Conservation (phyloP, 2,113 vertebrate genomes). For the Acinonyx jubatus region DNA sequence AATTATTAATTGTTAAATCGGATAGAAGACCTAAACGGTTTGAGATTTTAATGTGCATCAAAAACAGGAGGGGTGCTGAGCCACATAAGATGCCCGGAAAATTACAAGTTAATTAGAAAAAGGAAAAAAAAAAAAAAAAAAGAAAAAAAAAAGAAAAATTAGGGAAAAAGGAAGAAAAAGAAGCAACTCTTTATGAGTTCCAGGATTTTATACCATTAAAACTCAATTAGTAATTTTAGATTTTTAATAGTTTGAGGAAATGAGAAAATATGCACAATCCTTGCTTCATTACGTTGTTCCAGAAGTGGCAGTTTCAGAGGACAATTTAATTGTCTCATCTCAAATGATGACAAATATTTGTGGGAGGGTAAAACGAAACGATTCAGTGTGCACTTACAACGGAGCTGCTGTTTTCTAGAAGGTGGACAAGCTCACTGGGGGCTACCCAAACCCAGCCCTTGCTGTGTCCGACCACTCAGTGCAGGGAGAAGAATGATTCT, state of each 20-base stretch:
- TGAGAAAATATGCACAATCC: constrained; percentile 82
- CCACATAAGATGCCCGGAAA: constrained; percentile 73
- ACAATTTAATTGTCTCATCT: constrained; percentile 73
- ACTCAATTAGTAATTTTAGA: constrained; percentile 83
- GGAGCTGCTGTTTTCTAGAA: background rate
- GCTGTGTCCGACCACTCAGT: background rate
- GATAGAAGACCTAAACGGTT: constrained; percentile 74
- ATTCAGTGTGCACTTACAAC: background rate
- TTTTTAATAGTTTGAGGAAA: constrained; percentile 85
- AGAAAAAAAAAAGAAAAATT: background rate
- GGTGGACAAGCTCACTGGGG: background rate
- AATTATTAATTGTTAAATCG: constrained; percentile 80
- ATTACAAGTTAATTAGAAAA: constrained; percentile 78
- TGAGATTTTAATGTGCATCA: constrained; percentile 59
- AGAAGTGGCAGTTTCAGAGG: constrained; percentile 79
- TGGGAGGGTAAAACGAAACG: constrained; percentile 11
- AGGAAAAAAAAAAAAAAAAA: background rate
- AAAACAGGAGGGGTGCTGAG: constrained; percentile 75
- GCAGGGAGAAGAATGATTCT: background rate
- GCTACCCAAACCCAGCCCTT: background rate
- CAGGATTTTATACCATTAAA: constrained; percentile 84
- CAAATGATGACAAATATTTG: constrained; percentile 60
- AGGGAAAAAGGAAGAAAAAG: background rate
- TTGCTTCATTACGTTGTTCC: constrained; percentile 84
- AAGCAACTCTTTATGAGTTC: constrained; percentile 71